These are phyloP conservation scores for Agrotis exclamationis DNA, from an alignment of 2,888 invertebrate species.

Conservation along the genomic window DNA sequence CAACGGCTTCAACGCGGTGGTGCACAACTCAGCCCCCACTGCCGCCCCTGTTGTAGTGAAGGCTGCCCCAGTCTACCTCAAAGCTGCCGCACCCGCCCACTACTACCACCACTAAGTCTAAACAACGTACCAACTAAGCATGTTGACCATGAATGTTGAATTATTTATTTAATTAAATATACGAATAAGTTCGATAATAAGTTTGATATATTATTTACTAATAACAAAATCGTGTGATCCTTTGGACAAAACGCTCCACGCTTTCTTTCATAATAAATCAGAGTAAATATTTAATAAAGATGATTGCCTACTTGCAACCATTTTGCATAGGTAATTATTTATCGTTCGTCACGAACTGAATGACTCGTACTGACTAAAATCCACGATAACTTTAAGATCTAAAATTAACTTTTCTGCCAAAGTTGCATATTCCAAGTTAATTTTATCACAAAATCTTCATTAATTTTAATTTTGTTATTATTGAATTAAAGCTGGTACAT, in stretches of 20 bases:
- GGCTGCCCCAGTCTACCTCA: slow-evolving; percentile 75
- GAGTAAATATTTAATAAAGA: no score
- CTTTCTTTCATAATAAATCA: no score
- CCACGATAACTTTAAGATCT: no score
- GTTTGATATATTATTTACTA: slow-evolving; percentile 26
- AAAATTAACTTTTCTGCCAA: not conserved
- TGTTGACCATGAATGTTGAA: slow-evolving; percentile 61
- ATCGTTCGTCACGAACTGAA: no score
- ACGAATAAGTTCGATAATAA: slow-evolving; percentile 63
- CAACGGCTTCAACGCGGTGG: slow-evolving; percentile 84
- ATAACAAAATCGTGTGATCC: not conserved
- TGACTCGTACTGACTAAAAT: no score
- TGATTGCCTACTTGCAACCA: no score
- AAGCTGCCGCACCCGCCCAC: slow-evolving; percentile 77
- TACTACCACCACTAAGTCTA: slow-evolving; percentile 78
- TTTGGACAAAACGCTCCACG: no score
- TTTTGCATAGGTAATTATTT: no score
- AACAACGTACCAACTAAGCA: slow-evolving; percentile 30
- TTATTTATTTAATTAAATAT: slow-evolving; percentile 76
- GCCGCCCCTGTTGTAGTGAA: slow-evolving; percentile 77
- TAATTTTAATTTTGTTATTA: slow-evolving; percentile 38
- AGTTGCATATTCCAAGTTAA: slow-evolving; percentile 5
- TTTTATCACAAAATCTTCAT: slow-evolving; percentile 29
- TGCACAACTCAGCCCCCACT: slow-evolving; percentile 80
- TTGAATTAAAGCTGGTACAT: slow-evolving; percentile 50